Conservation (phyloP, 2,888 invertebrate genomes). For the Cheilosia vernalis region DNA sequence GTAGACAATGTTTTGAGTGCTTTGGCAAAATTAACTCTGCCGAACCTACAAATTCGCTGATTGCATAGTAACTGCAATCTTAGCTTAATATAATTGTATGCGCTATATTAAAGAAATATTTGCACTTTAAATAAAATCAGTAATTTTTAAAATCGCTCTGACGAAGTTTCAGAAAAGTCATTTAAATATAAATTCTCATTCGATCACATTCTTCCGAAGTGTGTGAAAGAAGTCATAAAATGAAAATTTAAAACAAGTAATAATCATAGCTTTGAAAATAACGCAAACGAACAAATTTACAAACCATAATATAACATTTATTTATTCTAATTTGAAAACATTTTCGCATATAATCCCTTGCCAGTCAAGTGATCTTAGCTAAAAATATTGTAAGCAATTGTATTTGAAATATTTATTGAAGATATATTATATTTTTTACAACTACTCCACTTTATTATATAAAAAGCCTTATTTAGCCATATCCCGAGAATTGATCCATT, state of each 20-base stretch:
- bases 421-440: not conserved
- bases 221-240: too few species aligned
- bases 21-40: too few species aligned
- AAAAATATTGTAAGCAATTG: conserved; percentile 6
- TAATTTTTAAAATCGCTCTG: too few species aligned
- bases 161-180: too few species aligned
- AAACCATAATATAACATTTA: conserved; percentile 54
- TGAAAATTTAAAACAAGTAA: not conserved
- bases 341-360: conserved; percentile 31
- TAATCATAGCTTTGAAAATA: not conserved
- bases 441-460: conserved; percentile 14
- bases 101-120: too few species aligned
- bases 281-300: conserved; percentile 16
- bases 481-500: conserved; percentile 23
- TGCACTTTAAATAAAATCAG: too few species aligned
- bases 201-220: too few species aligned
- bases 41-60: too few species aligned
- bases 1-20: too few species aligned
- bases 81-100: too few species aligned
- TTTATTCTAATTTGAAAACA: conserved; percentile 38
- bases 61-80: too few species aligned
- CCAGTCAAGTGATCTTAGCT: conserved; percentile 27
- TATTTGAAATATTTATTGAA: conserved; percentile 20
- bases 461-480: conserved; percentile 4
- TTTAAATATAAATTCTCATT: not conserved